Evolutionary conservation across 2,113 vertebrate genomes (phyloP).

Genomic region (Rutilus rutilus): DNA sequence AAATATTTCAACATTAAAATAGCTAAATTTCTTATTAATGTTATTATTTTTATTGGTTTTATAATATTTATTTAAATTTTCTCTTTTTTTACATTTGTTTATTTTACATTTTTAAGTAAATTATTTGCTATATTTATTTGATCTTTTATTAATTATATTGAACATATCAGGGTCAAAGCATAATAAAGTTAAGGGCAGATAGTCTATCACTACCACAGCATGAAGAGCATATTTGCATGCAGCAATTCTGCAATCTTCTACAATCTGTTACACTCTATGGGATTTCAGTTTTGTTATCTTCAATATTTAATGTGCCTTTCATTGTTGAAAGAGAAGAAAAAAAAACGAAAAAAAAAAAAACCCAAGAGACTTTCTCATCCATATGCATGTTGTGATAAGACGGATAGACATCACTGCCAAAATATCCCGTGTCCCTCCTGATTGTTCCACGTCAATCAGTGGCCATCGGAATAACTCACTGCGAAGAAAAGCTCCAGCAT

Average conservation of each 20-base stretch:
- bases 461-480: slow-evolving; percentile 27
- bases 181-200: background rate
- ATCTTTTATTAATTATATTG: background rate
- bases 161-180: background rate
- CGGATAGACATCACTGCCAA: slow-evolving; percentile 1
- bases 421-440: slow-evolving; percentile 34
- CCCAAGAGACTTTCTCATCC: slow-evolving; percentile 31
- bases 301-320: slow-evolving; percentile 30
- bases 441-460: slow-evolving; percentile 22
- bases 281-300: slow-evolving; percentile 35
- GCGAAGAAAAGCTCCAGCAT: slow-evolving; percentile 15
- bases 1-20: background rate
- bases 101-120: too few species aligned
- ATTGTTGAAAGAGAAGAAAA: background rate
- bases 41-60: background rate
- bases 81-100: background rate
- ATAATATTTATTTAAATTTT: background rate
- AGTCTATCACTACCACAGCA: background rate
- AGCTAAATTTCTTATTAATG: background rate
- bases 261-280: background rate
- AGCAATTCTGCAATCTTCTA: background rate
- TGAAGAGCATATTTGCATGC: background rate
- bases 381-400: slow-evolving; percentile 42
- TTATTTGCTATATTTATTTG: background rate
- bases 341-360: background rate